A percentile compares a stretch with the other conserved stretches of the same genome.
Evolutionary conservation across 64 coral and sea anemone species (phyloP).

Genomic region (Catalaphyllia jardinei): DNA sequence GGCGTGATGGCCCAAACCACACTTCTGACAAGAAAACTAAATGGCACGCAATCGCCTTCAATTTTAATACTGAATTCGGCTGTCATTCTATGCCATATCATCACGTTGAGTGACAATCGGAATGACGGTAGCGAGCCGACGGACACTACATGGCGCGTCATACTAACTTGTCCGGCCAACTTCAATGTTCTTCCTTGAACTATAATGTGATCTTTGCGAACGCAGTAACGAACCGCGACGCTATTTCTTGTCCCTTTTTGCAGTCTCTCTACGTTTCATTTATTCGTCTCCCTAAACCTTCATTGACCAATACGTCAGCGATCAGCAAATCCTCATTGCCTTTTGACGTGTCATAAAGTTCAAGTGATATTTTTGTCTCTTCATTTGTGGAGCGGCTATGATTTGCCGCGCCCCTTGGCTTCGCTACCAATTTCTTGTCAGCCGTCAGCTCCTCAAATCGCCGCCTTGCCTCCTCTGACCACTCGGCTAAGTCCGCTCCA

Average conservation of each 20-base stretch:
- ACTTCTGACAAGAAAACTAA: too few species aligned
- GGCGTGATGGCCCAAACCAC: too few species aligned
- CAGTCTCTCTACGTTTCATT: neutral
- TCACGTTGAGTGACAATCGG: neutral
- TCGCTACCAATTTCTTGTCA: conserved; percentile 46
- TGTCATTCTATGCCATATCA: neutral
- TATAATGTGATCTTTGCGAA: too few species aligned
- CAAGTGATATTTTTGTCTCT: conserved; percentile 45
- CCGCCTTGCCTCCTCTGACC: conserved; percentile 44
- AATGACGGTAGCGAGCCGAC: neutral
- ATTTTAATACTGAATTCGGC: neutral
- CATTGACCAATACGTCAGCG: conserved; percentile 35
- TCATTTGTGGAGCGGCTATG: conserved; percentile 8
- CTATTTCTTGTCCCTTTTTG: neutral
- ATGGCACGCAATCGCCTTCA: too few species aligned
- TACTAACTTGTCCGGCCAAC: too few species aligned
- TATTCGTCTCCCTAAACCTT: conserved; percentile 10
- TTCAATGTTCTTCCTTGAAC: too few species aligned
- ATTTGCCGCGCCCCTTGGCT: conserved; percentile 5
- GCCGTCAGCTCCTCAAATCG: conserved; percentile 33
- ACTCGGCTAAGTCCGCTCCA: conserved; percentile 7
- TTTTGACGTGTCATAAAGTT: conserved; percentile 53
- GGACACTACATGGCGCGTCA: neutral
- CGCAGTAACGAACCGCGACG: too few species aligned
- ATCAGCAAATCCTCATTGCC: conserved; percentile 41